These are phyloP conservation scores for Micropoecilia bifurca DNA, from an alignment of 2,797 vertebrate genomes.

Conservation along the genomic window DNA sequence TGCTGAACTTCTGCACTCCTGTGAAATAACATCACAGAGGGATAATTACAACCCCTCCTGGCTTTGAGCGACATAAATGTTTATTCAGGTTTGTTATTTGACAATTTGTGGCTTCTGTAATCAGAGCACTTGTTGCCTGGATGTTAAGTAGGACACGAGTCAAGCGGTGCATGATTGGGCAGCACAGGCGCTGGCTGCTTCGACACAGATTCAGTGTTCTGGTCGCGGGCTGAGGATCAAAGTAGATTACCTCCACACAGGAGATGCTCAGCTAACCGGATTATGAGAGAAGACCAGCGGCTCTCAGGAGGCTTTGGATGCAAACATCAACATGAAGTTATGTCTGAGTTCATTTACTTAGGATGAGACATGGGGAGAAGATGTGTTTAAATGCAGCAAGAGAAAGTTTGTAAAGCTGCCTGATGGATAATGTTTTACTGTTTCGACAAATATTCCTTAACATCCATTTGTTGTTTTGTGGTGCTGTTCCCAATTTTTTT, in stretches of 20 bases:
- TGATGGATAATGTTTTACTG: neutral
- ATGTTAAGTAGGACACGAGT: constrained; percentile 60
- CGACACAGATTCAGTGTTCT: constrained; percentile 48
- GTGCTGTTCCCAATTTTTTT: neutral
- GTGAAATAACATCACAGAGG: constrained; percentile 43
- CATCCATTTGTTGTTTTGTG: neutral
- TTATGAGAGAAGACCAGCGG: constrained; percentile 55
- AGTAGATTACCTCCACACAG: constrained; percentile 66
- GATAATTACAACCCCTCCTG: constrained; percentile 51
- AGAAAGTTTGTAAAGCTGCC: neutral
- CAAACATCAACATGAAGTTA: constrained; percentile 46
- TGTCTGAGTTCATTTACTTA: constrained; percentile 30
- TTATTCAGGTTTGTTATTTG: constrained; percentile 64
- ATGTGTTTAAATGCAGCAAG: neutral
- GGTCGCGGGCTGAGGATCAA: constrained; percentile 58
- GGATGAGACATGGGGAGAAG: neutral
- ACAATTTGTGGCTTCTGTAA: constrained; percentile 67
- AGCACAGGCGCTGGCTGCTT: constrained; percentile 26
- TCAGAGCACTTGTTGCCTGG: constrained; percentile 54
- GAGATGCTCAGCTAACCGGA: constrained; percentile 63
- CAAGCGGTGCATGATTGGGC: constrained; percentile 47
- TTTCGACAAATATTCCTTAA: neutral
- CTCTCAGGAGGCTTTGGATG: constrained; percentile 61
- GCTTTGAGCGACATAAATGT: constrained; percentile 53
- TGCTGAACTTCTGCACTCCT: constrained; percentile 37